These are phyloP conservation scores for Oscheius onirici DNA, from an alignment of 2,888 invertebrate species.

Conservation along the genomic window DNA sequence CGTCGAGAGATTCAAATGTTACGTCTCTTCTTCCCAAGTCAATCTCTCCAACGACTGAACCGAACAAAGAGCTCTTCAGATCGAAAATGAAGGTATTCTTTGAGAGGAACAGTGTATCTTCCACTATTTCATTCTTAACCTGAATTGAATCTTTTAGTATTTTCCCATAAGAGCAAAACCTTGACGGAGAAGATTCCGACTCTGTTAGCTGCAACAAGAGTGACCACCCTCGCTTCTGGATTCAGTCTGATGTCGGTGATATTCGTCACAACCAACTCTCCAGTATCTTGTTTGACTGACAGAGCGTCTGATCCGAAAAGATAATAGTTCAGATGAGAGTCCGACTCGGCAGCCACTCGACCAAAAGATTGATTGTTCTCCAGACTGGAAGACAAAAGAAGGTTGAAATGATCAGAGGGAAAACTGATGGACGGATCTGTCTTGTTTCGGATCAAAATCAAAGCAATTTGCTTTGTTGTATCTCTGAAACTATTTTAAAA, in stretches of 20 bases:
- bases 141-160: not conserved
- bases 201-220: conserved; percentile 1
- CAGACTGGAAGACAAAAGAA: conserved; percentile 30
- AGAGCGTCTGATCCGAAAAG: conserved; percentile 33
- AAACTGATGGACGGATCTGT: conserved; percentile 17
- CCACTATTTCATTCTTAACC: conserved; percentile 24
- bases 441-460: conserved; percentile 14
- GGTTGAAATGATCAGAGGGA: conserved; percentile 20
- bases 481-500: conserved; percentile 2
- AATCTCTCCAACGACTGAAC: conserved; percentile 33
- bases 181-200: conserved; percentile 16
- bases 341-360: conserved; percentile 45
- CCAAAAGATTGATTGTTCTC: conserved; percentile 39
- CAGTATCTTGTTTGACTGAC: conserved; percentile 16
- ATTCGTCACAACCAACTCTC: conserved; percentile 13
- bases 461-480: not conserved
- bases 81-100: conserved; percentile 5
- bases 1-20: conserved; percentile 5
- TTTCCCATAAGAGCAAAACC: not conserved
- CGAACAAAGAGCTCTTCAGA: not conserved
- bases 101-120: conserved; percentile 22
- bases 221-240: not conserved
- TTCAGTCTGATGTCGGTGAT: not conserved
- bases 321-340: conserved; percentile 38
- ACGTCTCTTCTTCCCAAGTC: conserved; percentile 37